A percentile compares a stretch with the other conserved stretches of the same genome.
Evolutionary conservation across 2,888 invertebrate species (phyloP).

Genomic region (Crioceris asparagi): DNA sequence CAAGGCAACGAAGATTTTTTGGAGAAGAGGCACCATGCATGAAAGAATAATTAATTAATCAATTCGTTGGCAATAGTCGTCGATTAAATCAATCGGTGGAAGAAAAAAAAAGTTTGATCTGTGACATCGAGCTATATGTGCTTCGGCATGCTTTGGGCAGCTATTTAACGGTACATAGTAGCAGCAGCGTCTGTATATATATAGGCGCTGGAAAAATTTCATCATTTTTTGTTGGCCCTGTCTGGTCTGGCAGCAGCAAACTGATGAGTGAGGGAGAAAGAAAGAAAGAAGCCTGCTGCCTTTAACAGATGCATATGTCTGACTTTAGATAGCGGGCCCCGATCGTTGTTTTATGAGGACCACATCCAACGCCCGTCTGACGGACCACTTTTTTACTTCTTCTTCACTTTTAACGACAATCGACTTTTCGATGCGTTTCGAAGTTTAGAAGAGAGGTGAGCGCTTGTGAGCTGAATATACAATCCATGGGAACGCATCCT

Average conservation of each 20-base stretch:
- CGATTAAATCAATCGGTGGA: too few species aligned
- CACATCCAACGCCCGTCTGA: slow-evolving; percentile 27
- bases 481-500: slow-evolving; percentile 36
- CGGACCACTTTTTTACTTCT: slow-evolving; percentile 26
- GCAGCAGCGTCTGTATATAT: slow-evolving; percentile 17
- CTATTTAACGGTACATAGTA: slow-evolving; percentile 20
- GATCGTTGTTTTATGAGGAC: slow-evolving; percentile 30
- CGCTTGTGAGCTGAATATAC: slow-evolving; percentile 33
- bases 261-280: too few species aligned
- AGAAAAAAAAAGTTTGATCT: too few species aligned
- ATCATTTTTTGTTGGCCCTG: too few species aligned
- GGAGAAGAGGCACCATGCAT: too few species aligned
- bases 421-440: slow-evolving; percentile 17
- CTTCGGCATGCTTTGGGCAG: slow-evolving; percentile 7
- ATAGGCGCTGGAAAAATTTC: too few species aligned
- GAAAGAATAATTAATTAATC: too few species aligned
- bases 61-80: too few species aligned
- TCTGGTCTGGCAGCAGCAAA: too few species aligned
- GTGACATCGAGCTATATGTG: slow-evolving; percentile 5
- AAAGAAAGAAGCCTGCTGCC: too few species aligned
- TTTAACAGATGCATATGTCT: slow-evolving; percentile 26
- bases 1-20: too few species aligned
- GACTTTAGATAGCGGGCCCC: slow-evolving; percentile 28
- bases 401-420: slow-evolving; percentile 19
- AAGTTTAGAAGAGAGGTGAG: slow-evolving; percentile 12